Evolutionary conservation across 1,140 invertebrate species (phyloP).

Genomic region (Eurosta solidaginis): DNA sequence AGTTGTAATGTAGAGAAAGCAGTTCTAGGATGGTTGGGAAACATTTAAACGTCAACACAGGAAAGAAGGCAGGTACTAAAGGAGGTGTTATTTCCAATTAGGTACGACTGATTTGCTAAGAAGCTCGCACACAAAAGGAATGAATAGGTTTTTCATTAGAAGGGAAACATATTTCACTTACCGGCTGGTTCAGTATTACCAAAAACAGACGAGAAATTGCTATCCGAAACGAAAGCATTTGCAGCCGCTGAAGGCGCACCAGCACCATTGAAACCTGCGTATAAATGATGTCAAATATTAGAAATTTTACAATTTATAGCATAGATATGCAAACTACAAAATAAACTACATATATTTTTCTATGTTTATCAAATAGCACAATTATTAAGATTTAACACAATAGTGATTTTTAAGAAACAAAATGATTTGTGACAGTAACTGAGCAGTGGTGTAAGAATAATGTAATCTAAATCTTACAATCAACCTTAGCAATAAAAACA

Average conservation of each 20-base stretch:
- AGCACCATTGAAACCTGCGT: constrained; percentile 61
- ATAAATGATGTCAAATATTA: background rate
- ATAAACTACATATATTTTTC: background rate
- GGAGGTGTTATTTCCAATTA: background rate
- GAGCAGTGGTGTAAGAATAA: no score
- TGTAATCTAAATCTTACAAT: no score
- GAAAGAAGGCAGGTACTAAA: background rate
- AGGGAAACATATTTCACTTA: constrained; percentile 60
- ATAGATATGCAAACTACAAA: background rate
- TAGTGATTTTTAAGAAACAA: no score
- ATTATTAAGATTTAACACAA: no score
- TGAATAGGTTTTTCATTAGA: background rate
- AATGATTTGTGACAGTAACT: no score
- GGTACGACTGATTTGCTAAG: background rate
- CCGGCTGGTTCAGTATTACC: constrained; percentile 74
- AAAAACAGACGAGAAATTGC: constrained; percentile 83
- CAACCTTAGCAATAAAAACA: no score
- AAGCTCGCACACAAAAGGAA: background rate
- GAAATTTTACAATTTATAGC: background rate
- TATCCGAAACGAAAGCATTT: constrained; percentile 84
- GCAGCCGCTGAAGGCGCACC: constrained; percentile 64
- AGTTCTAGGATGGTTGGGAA: background rate
- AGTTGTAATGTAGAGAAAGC: background rate
- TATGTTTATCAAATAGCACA: no score
- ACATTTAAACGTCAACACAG: background rate